Conservation (phyloP, 2,113 vertebrate species). For the Azemiops feae region DNA sequence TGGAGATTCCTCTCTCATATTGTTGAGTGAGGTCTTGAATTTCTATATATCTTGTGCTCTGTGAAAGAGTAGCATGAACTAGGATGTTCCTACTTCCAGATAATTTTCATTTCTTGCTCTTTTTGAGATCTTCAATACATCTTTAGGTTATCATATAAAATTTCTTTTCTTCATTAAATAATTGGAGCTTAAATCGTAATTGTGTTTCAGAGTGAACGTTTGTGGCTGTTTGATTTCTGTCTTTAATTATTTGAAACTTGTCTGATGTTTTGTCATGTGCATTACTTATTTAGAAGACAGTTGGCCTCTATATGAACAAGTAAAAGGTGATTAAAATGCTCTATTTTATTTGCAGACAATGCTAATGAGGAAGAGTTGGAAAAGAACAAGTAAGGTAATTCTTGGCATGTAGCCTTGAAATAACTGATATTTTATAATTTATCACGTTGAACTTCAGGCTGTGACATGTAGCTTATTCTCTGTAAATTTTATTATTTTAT, state of each 20-base stretch:
- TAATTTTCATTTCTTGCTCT: neutral
- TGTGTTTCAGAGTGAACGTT: constrained; percentile 22
- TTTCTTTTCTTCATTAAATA: constrained; percentile 15
- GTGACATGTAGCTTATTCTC: constrained; percentile 21
- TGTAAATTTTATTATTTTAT: constrained; percentile 8
- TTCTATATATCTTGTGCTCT: neutral
- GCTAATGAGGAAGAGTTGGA: constrained; percentile 99
- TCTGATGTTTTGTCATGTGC: constrained; percentile 44
- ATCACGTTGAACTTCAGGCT: constrained; percentile 25
- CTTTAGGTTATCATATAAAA: neutral
- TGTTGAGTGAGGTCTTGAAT: neutral
- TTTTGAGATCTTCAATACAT: neutral
- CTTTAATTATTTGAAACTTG: constrained; percentile 33
- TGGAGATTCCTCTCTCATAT: neutral
- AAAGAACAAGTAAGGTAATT: constrained; percentile 99
- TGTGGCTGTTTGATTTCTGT: constrained; percentile 30
- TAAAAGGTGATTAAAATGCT: constrained; percentile 83
- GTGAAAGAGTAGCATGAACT: neutral
- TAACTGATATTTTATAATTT: constrained; percentile 37
- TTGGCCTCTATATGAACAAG: constrained; percentile 43
- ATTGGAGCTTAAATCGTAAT: constrained; percentile 5
- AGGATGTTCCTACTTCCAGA: neutral
- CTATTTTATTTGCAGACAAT: constrained; percentile 98
- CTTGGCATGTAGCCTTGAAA: constrained; percentile 77
- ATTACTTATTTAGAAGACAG: constrained; percentile 36